Base-by-base conservation (phyloP, 2,113 vertebrate species). In the Ibidorhyncha struthersii region DNA sequence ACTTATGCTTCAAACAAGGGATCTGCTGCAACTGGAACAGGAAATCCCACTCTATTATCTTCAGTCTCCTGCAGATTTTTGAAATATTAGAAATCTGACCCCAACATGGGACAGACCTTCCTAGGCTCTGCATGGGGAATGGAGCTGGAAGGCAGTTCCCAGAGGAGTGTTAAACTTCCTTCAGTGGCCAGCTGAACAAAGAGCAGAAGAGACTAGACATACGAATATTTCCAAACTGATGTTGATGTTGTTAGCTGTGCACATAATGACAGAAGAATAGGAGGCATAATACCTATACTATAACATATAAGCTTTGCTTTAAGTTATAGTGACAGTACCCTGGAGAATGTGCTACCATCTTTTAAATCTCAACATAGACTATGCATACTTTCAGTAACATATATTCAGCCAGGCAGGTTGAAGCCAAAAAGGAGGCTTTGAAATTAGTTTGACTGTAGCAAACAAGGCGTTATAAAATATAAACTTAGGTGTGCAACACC, bases 11-110 rank as follows among this genome's bases (percentile, higher is more conserved):
- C 79, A 73, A 69, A 76, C 22, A 53, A 56, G 10, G 20, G 26
- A 79, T 62, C 49, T 95, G 41, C 32, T 82, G 50, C 45, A 83
- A 89, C 38, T 91, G 40, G 34, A 87, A 84, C 52, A 83, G 61
- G 86, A 96, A 93, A 93, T 89, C 61, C 65, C 43, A 71, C 26
- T 93, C 61, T 66, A 43, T 79, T 89, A 55, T 86, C 50, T 83
- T 85, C 47, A 56, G 76, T 30, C 76, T 95, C 38, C 62, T 74
- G 50, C 36, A 73, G 82, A 86, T 62, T 90, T 96, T 74, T 85
- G 15, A 86, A 90, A 70, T 86, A 62, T 65, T 94, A 70, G 92
- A 80, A 94, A 89, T 12, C 23, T 90, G 45, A 86, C n/a, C 34
- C 23, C 12, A 73, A 6, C 21, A 45, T 32, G 25, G 79, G 36